phyloP scores from a whole-genome alignment of 2,888 invertebrate species.

The Mythimna albipuncta region DNA sequence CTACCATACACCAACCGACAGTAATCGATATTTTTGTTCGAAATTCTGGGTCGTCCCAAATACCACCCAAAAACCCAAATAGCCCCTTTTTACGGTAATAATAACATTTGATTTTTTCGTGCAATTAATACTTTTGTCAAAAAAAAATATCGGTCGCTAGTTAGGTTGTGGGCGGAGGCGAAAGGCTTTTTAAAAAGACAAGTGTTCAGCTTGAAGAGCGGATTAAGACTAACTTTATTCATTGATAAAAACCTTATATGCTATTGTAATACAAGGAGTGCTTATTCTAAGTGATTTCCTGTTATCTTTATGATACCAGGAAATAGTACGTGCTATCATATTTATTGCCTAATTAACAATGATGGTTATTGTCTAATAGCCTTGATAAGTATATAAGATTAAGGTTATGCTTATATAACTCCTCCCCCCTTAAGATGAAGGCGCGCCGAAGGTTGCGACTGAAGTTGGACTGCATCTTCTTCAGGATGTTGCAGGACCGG shows the following conservation, averaged over 20 bases:
- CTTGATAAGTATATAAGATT: too few species aligned
- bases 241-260: background rate
- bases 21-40: too few species aligned
- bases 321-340: too few species aligned
- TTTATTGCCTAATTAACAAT: background rate
- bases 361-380: background rate
- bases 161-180: constrained; percentile 10
- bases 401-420: constrained; percentile 6
- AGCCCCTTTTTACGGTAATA: too few species aligned
- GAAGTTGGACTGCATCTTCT: constrained; percentile 1
- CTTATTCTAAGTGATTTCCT: background rate
- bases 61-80: too few species aligned
- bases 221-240: background rate
- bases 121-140: too few species aligned
- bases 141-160: too few species aligned
- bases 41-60: too few species aligned
- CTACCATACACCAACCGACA: too few species aligned
- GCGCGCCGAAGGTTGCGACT: constrained; percentile 14
- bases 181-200: constrained; percentile 12
- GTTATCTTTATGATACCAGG: background rate
- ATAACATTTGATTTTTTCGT: too few species aligned
- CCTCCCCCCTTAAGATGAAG: constrained; percentile 18
- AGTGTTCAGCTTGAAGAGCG: background rate
- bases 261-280: background rate
- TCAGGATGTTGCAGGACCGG: constrained; percentile 11